Conservation (phyloP, 2,888 invertebrate genomes). For the Dichetophora obliterata region DNA sequence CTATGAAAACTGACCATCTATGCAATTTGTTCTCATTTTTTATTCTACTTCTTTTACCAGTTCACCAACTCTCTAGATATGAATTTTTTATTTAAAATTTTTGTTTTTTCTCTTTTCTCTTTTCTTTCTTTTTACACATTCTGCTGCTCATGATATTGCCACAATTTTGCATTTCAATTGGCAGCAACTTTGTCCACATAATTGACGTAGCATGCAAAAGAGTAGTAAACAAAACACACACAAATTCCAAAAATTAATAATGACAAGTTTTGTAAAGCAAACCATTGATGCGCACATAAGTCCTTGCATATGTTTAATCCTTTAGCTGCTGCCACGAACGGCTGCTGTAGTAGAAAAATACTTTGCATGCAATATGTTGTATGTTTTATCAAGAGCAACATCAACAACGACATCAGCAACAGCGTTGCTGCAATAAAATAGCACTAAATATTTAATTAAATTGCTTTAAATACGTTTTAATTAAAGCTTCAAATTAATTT, state of each 20-base stretch:
- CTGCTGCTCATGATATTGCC: slow-evolving; percentile 12
- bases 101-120: not conserved
- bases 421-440: not conserved
- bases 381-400: not conserved
- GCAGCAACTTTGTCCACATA: slow-evolving; percentile 8
- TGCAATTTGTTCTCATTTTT: not conserved
- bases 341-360: not conserved
- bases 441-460: slow-evolving; percentile 17
- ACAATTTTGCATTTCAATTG: slow-evolving; percentile 16
- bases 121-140: not conserved
- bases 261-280: not conserved
- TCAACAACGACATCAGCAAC: not conserved
- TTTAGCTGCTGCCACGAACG: not conserved
- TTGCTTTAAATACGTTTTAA: slow-evolving; percentile 17
- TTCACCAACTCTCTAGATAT: not conserved
- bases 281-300: slow-evolving; percentile 7
- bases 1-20: not conserved
- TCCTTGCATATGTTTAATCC: slow-evolving; percentile 16
- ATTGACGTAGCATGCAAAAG: not conserved
- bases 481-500: slow-evolving; percentile 14
- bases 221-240: not conserved
- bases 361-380: not conserved
- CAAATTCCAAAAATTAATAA: slow-evolving; percentile 22
- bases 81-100: not conserved
- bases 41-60: not conserved